Evolutionary conservation across 2,797 vertebrate genomes (phyloP).

Genomic region (Dendrocincla fuliginosa): DNA sequence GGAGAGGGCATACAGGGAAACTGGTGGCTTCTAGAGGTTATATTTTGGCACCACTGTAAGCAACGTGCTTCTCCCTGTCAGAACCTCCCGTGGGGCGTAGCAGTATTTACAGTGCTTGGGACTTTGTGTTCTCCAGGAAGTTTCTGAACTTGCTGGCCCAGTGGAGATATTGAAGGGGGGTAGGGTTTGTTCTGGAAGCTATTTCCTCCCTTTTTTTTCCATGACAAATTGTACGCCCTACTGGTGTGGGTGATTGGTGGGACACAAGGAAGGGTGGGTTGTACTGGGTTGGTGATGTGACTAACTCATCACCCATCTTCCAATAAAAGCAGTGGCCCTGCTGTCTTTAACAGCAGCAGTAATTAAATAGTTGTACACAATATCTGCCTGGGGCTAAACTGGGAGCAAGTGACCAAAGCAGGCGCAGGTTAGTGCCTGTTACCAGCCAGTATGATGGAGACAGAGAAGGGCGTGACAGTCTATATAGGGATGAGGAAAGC

Average conservation of each 20-base stretch:
- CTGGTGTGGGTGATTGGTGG: not conserved
- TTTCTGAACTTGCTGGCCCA: not conserved
- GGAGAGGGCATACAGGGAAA: not conserved
- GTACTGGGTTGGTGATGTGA: not conserved
- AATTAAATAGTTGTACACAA: not conserved
- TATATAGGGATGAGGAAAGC: not conserved
- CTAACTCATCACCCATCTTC: not conserved
- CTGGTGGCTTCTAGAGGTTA: not conserved
- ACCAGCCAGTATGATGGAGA: not conserved
- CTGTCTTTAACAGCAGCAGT: not conserved
- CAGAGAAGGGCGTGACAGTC: not conserved
- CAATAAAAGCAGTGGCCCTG: not conserved
- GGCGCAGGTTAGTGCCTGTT: not conserved
- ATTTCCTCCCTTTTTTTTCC: not conserved
- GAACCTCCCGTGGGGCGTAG: not conserved
- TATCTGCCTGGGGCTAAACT: not conserved
- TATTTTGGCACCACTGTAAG: not conserved
- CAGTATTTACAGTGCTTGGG: not conserved
- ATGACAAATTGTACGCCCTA: not conserved
- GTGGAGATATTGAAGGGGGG: not conserved
- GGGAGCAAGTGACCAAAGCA: not conserved
- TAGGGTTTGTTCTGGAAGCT: not conserved
- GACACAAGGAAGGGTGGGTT: not conserved
- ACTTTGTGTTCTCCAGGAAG: constrained; percentile 18
- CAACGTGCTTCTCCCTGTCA: rapidly evolving